A percentile compares a stretch with the other conserved stretches of the same genome.
These are phyloP conservation scores for Aphidius ervi DNA, from an alignment of 1,140 invertebrate genomes.

Conservation along the genomic window DNA sequence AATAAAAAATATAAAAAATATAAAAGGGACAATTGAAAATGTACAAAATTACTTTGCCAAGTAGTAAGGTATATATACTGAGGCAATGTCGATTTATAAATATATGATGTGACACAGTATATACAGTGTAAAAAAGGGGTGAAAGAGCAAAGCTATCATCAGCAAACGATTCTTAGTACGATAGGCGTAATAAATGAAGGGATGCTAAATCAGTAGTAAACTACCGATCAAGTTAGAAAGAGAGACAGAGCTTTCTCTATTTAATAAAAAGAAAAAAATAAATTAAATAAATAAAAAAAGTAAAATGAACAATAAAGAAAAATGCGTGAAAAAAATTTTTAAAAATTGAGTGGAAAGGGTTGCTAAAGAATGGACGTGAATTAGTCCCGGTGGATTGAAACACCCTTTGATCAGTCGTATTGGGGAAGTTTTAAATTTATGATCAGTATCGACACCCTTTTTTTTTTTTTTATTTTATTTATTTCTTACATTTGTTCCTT, in stretches of 20 bases:
- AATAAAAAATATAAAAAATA: slow-evolving; percentile 8
- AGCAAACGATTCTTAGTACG: background rate
- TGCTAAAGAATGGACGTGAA: slow-evolving; percentile 36
- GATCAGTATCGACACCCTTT: slow-evolving; percentile 21
- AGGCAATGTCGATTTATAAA: background rate
- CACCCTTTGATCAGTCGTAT: slow-evolving; percentile 34
- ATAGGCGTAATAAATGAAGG: slow-evolving; percentile 15
- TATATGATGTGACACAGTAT: background rate
- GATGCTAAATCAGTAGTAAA: slow-evolving; percentile 12
- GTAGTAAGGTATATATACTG: background rate
- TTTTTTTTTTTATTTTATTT: slow-evolving; percentile 1
- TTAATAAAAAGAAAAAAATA: slow-evolving; percentile 1
- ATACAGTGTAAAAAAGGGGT: slow-evolving; percentile 15
- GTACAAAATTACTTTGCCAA: too few relatives aligned
- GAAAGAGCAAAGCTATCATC: slow-evolving; percentile 10
- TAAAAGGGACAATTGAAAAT: background rate
- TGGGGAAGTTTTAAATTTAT: slow-evolving; percentile 40
- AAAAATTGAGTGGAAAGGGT: slow-evolving; percentile 26
- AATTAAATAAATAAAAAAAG: slow-evolving; percentile 15
- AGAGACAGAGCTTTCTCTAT: background rate
- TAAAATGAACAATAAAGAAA: slow-evolving; percentile 7
- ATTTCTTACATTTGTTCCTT: slow-evolving; percentile 10
- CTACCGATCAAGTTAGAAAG: background rate
- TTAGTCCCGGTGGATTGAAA: slow-evolving; percentile 42
- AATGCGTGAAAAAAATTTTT: slow-evolving; percentile 16